These are phyloP conservation scores for Drosophila willistoni DNA, from an alignment of 1,140 invertebrate genomes.

Conservation along the genomic window DNA sequence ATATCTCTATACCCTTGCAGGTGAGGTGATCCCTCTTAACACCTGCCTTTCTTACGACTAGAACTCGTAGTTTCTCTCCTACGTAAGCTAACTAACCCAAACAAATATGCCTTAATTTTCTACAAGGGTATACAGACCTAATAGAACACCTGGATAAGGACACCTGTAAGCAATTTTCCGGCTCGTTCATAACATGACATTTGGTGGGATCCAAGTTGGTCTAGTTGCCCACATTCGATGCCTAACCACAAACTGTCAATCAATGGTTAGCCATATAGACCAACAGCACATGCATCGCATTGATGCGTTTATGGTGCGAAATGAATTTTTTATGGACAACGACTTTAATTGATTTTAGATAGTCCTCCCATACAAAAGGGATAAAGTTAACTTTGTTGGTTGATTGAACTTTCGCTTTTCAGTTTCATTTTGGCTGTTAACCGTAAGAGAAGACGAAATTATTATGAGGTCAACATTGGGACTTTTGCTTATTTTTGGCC, in stretches of 20 bases:
- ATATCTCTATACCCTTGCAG: too few relatives aligned
- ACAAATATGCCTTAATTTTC: not conserved
- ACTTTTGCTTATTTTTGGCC: constrained; percentile 26
- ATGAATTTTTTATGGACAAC: constrained; percentile 62
- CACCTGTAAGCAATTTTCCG: constrained; percentile 61
- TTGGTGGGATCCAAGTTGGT: constrained; percentile 24
- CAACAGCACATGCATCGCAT: not conserved
- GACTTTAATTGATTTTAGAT: constrained; percentile 62
- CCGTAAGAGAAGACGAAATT: not conserved
- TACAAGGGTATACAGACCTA: not conserved
- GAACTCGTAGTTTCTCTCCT: too few relatives aligned
- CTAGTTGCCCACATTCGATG: not conserved
- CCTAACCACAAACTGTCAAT: constrained; percentile 80
- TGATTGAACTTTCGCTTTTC: constrained; percentile 38
- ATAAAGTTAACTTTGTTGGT: constrained; percentile 24
- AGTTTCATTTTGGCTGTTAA: constrained; percentile 44
- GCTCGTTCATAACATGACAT: constrained; percentile 31
- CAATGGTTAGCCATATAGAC: constrained; percentile 30
- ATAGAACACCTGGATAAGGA: constrained; percentile 36
- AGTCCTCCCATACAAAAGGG: constrained; percentile 15
- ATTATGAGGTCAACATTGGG: constrained; percentile 50
- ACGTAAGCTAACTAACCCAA: too few relatives aligned
- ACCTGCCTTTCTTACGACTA: too few relatives aligned
- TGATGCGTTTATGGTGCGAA: constrained; percentile 14
- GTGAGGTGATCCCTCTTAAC: too few relatives aligned